Conservation (phyloP, 2,113 vertebrate species). For the Pheucticus melanocephalus region DNA sequence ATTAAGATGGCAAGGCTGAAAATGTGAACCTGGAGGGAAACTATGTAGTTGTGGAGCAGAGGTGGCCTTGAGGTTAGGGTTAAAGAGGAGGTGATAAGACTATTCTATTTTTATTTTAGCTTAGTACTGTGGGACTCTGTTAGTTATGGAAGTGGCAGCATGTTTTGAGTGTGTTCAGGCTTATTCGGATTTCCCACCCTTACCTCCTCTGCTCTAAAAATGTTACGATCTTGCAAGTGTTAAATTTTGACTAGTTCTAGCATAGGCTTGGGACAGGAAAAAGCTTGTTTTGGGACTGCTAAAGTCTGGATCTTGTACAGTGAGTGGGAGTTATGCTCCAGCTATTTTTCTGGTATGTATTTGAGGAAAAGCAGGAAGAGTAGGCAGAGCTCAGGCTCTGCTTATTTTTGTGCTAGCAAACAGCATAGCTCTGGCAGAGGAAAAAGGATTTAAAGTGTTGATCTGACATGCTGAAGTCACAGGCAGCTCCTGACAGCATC, state of each 20-base stretch:
- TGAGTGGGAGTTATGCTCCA: slow-evolving; percentile 22
- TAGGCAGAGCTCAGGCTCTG: slow-evolving; percentile 6
- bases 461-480: neutral
- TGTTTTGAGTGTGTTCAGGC: neutral
- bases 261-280: slow-evolving; percentile 2
- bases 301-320: slow-evolving; percentile 13
- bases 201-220: neutral
- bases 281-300: neutral
- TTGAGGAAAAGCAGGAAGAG: slow-evolving; percentile 35
- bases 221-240: neutral
- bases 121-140: neutral
- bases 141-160: neutral
- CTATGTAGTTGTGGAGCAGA: neutral
- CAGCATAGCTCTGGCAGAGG: neutral
- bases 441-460: neutral
- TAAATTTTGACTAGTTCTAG: slow-evolving; percentile 4
- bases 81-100: neutral
- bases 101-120: neutral
- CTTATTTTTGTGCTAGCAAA: slow-evolving; percentile 35
- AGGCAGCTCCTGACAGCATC: neutral
- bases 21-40: neutral
- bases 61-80: neutral
- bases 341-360: slow-evolving; percentile 26
- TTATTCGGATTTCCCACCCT: neutral
- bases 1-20: slow-evolving; percentile 30